Evolutionary conservation across 1,140 invertebrate genomes (phyloP).

Genomic region (Drosophila insularis): DNA sequence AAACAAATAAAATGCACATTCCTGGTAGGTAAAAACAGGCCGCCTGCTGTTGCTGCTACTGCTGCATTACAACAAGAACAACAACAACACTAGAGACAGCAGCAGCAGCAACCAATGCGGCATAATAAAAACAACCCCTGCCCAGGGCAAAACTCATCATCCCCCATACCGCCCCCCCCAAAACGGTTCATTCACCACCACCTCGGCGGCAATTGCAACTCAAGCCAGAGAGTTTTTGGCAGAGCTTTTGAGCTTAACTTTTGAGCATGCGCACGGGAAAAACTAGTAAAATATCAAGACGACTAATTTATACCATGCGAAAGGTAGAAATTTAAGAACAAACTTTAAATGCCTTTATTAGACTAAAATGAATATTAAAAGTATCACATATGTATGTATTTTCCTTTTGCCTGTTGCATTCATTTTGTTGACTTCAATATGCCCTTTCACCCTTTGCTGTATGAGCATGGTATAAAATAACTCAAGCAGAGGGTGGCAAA

Average conservation of each 20-base stretch:
- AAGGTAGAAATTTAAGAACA: no score
- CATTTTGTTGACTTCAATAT: no score
- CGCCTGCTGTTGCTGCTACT: slow-evolving; percentile 54
- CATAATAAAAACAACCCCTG: slow-evolving; percentile 53
- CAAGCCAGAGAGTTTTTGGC: slow-evolving; percentile 12
- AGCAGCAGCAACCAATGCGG: slow-evolving; percentile 44
- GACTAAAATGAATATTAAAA: no score
- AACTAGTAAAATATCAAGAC: not conserved
- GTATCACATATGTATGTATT: no score
- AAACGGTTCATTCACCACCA: slow-evolving; percentile 13
- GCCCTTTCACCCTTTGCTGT: no score
- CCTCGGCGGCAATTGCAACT: slow-evolving; percentile 21
- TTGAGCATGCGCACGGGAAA: slow-evolving; percentile 43
- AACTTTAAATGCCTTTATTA: no score
- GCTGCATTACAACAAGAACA: slow-evolving; percentile 26
- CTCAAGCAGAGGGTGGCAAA: slow-evolving; percentile 25
- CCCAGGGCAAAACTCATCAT: slow-evolving; percentile 18
- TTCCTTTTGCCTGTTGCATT: no score
- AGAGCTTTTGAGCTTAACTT: slow-evolving; percentile 49
- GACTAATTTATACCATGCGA: no score
- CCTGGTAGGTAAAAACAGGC: slow-evolving; percentile 56
- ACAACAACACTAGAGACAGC: slow-evolving; percentile 17
- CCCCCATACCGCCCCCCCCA: slow-evolving; percentile 34
- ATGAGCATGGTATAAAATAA: no score
- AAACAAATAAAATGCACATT: slow-evolving; percentile 68